Conservation (phyloP, 2,797 vertebrate genomes). For the Girardinus metallicus region DNA sequence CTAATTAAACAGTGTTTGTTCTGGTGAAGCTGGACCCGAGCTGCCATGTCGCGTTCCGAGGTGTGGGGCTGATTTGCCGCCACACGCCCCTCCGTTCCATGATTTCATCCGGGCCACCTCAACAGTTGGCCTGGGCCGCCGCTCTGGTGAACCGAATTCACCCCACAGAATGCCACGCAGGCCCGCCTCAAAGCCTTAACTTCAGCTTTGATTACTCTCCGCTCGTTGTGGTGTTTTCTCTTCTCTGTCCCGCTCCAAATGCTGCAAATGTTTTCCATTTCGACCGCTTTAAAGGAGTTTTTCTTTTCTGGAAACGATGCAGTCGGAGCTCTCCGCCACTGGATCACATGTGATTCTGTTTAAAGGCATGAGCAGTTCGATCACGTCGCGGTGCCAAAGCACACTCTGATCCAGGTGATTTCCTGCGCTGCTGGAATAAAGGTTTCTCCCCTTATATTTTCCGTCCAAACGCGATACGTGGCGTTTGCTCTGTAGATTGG, state of each 20-base stretch:
- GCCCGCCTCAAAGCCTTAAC: slow-evolving; percentile 48
- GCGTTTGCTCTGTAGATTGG: neutral
- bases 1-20: slow-evolving; percentile 23
- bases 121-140: slow-evolving; percentile 62
- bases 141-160: slow-evolving; percentile 56
- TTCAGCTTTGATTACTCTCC: slow-evolving; percentile 62
- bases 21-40: slow-evolving; percentile 56
- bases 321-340: slow-evolving; percentile 48
- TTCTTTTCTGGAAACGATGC: slow-evolving; percentile 62
- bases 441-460: slow-evolving; percentile 27
- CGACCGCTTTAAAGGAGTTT: slow-evolving; percentile 35
- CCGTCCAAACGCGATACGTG: slow-evolving; percentile 6
- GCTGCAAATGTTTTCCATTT: slow-evolving; percentile 74
- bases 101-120: slow-evolving; percentile 72
- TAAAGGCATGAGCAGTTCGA: slow-evolving; percentile 62
- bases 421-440: slow-evolving; percentile 53
- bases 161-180: slow-evolving; percentile 58
- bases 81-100: slow-evolving; percentile 65
- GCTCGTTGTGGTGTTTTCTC: slow-evolving; percentile 39
- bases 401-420: slow-evolving; percentile 75
- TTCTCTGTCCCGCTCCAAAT: slow-evolving; percentile 23
- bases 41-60: slow-evolving; percentile 69
- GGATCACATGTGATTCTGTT: slow-evolving; percentile 72
- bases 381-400: slow-evolving; percentile 62
- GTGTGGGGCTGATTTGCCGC: slow-evolving; percentile 54